A percentile compares a stretch with the other conserved stretches of the same genome.
phyloP scores from a whole-genome alignment of 2,113 vertebrate genomes.

The Takifugu bimaculatus region DNA sequence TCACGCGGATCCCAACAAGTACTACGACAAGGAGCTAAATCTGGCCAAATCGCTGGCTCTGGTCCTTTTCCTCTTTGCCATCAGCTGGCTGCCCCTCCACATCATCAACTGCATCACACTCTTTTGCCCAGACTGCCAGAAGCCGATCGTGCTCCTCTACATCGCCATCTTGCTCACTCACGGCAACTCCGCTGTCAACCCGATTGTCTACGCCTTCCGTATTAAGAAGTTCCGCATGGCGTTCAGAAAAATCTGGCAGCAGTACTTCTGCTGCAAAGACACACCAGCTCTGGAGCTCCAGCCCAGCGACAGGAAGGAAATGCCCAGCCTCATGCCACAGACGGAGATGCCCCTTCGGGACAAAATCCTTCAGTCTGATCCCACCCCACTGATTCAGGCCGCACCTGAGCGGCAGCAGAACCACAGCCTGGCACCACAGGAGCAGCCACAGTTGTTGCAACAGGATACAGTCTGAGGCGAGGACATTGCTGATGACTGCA shows the following conservation, averaged over 20 bases:
- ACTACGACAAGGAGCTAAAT: slow-evolving; percentile 94
- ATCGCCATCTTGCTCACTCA: slow-evolving; percentile 93
- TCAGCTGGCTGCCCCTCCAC: slow-evolving; percentile 96
- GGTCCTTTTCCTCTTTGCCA: slow-evolving; percentile 90
- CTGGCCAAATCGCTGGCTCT: slow-evolving; percentile 93
- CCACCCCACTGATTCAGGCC: neutral
- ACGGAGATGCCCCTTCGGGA: slow-evolving; percentile 21
- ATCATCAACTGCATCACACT: slow-evolving; percentile 91
- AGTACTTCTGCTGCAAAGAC: slow-evolving; percentile 87
- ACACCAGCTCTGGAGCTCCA: slow-evolving; percentile 58
- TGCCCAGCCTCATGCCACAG: slow-evolving; percentile 38
- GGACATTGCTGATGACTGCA: neutral
- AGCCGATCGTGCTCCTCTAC: slow-evolving; percentile 80
- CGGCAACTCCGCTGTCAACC: slow-evolving; percentile 96
- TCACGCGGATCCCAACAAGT: slow-evolving; percentile 86
- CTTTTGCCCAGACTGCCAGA: slow-evolving; percentile 83
- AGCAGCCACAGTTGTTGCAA: slow-evolving; percentile 33
- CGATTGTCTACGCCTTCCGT: slow-evolving; percentile 92
- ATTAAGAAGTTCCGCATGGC: slow-evolving; percentile 93
- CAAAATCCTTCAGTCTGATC: slow-evolving; percentile 15
- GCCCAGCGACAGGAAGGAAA: slow-evolving; percentile 71
- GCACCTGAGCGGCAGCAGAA: slow-evolving; percentile 30
- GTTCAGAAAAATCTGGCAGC: slow-evolving; percentile 91
- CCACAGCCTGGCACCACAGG: slow-evolving; percentile 11
- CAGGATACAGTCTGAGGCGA: slow-evolving; percentile 55